Evolutionary conservation across 2,888 invertebrate species (phyloP), one percentile per base, ranked within the genome.

Genomic region (Scaptomyza polygonia): DNA sequence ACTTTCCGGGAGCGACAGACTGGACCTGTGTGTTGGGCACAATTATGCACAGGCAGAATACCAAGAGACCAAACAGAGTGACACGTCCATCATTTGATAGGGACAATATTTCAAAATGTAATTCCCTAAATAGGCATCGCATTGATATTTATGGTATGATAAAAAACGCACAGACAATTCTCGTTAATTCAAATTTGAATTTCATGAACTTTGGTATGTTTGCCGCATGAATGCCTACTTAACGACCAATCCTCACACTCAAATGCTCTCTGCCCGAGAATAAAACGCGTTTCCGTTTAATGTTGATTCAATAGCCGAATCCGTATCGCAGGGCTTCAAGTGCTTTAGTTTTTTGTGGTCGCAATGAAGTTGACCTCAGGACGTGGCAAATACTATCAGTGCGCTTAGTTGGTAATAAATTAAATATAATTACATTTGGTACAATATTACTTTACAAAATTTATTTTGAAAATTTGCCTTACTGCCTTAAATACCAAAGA

Each of bases 41-140:
- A 84, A 81, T 81, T 86, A 81, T 86, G 72, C 76, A 58, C 59
- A 44, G 68, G 39, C 81, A 65, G 66, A 61, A 57, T 52, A 25
- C 48, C 4, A 34, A 11, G 21, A 21, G 49, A 25, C 21, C 36
- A 39, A 63, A 44, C 63, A 55, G 62, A 61, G 52, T 47, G 79
- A 74, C 78, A 78, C 66, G 75, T 79, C 32, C 64, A 70, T 72
- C 64, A 69, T 58, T 82, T 63, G 76, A 69, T 62, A 58, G 62
- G 56, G 45, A 45, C 59, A 62, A 87, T 69, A 65, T 58, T 58
- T 40, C 52, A 55, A 34, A 44, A 44, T 68, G 54, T 74, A 68
- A 77, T 68, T 73, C 78, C 59, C 56, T 34, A 64, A 74, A 74
- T 74, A 59, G 68, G 48, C 75, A 66, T 48, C 48, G 44, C 56